phyloP scores from a whole-genome alignment of 2,113 vertebrate species.

The Sula dactylatra region DNA sequence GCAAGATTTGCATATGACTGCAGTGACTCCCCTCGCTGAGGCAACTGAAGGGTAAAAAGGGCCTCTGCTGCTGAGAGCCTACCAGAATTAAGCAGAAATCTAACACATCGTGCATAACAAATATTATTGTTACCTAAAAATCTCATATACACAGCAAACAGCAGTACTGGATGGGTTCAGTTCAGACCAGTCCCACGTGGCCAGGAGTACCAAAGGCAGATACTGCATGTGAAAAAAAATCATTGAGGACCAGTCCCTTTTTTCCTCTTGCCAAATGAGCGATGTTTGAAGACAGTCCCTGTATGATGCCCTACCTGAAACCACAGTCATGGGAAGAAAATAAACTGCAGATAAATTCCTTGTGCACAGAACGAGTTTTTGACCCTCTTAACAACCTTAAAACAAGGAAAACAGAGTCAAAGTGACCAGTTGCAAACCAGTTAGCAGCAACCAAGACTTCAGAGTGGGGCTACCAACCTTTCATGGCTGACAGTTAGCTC shows the following conservation, averaged over 20 bases:
- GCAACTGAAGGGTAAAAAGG: slow-evolving; percentile 12
- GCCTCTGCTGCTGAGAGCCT: background rate
- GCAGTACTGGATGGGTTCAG: background rate
- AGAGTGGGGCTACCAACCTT: background rate
- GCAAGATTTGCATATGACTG: slow-evolving; percentile 32
- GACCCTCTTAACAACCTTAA: background rate
- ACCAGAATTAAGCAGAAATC: slow-evolving; percentile 1
- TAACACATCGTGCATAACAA: background rate
- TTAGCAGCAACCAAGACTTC: background rate
- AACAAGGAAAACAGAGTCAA: background rate
- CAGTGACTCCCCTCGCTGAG: background rate
- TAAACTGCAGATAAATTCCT: background rate
- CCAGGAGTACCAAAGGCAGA: background rate
- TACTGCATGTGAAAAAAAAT: background rate
- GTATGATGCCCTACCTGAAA: background rate
- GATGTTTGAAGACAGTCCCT: background rate
- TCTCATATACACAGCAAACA: background rate
- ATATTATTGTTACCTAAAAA: background rate
- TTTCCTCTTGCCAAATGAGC: background rate
- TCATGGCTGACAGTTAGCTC: background rate
- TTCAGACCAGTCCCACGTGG: background rate
- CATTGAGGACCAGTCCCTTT: background rate
- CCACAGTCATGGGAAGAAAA: background rate
- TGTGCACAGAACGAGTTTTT: background rate
- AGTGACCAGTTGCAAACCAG: background rate